phyloP scores from a whole-genome alignment of 2,797 vertebrate genomes.

The Synanceia verrucosa region DNA sequence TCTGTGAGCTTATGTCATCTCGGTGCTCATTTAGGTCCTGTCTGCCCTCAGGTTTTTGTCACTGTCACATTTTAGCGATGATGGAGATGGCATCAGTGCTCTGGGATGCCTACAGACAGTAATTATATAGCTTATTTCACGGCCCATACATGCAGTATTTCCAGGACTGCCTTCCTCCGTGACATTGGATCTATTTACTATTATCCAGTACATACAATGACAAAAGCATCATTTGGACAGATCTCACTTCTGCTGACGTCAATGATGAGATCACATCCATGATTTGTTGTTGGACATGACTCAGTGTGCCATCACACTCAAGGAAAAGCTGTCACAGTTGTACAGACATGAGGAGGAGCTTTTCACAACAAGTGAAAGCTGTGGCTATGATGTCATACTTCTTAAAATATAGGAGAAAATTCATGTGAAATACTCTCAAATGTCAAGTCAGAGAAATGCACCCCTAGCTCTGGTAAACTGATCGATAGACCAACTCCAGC shows the following conservation, averaged over 20 bases:
- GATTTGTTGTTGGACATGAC: background rate
- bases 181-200: background rate
- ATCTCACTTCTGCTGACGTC: background rate
- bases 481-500: slow-evolving; percentile 60
- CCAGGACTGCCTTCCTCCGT: background rate
- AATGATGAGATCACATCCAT: background rate
- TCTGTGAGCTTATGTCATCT: slow-evolving; percentile 19
- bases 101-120: slow-evolving; percentile 17
- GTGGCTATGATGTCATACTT: slow-evolving; percentile 23
- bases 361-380: slow-evolving; percentile 11
- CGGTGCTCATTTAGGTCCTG: slow-evolving; percentile 23
- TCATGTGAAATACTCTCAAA: slow-evolving; percentile 50
- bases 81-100: slow-evolving; percentile 19
- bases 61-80: slow-evolving; percentile 33
- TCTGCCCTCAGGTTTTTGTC: slow-evolving; percentile 21
- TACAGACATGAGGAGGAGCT: background rate
- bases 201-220: background rate
- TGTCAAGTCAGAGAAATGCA: slow-evolving; percentile 59
- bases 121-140: slow-evolving; percentile 8
- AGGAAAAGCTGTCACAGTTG: background rate
- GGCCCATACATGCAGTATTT: background rate
- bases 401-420: slow-evolving; percentile 44
- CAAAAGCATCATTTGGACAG: background rate
- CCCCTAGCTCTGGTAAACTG: slow-evolving; percentile 47
- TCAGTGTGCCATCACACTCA: background rate